These are phyloP conservation scores for Linyphia triangularis DNA, from an alignment of 2,888 invertebrate species.

Conservation along the genomic window DNA sequence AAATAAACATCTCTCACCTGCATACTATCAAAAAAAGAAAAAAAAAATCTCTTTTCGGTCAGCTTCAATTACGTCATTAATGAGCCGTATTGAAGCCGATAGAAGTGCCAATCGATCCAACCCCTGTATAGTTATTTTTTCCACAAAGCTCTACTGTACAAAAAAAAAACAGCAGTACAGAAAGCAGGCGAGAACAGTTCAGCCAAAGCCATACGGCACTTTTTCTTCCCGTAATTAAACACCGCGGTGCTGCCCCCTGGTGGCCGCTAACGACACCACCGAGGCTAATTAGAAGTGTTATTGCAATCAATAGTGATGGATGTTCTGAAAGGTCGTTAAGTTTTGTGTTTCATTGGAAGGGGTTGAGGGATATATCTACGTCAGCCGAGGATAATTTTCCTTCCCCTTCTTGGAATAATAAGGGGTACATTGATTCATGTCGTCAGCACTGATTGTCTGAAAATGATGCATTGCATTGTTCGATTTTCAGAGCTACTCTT, in stretches of 20 bases:
- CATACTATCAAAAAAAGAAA: neutral
- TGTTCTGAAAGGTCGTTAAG: neutral
- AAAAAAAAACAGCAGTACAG: no score
- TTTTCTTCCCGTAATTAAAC: neutral
- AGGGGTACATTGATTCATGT: neutral
- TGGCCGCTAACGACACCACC: neutral
- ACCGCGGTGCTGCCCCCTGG: neutral
- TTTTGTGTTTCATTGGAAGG: neutral
- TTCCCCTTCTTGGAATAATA: neutral
- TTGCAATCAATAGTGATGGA: neutral
- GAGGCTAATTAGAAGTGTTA: constrained; percentile 3
- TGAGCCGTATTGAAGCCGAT: neutral
- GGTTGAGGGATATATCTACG: neutral
- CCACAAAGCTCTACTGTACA: neutral
- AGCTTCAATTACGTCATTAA: neutral
- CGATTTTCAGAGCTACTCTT: no score
- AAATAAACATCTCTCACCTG: constrained; percentile 62
- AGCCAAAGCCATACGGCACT: no score
- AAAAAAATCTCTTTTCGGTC: neutral
- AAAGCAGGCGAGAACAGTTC: no score
- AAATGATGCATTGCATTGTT: neutral
- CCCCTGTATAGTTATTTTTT: neutral
- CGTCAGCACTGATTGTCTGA: neutral
- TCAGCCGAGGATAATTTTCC: neutral
- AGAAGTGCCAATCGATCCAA: neutral